phyloP scores from a whole-genome alignment of 2,888 invertebrate genomes.

The Caenorhabditis angaria region DNA sequence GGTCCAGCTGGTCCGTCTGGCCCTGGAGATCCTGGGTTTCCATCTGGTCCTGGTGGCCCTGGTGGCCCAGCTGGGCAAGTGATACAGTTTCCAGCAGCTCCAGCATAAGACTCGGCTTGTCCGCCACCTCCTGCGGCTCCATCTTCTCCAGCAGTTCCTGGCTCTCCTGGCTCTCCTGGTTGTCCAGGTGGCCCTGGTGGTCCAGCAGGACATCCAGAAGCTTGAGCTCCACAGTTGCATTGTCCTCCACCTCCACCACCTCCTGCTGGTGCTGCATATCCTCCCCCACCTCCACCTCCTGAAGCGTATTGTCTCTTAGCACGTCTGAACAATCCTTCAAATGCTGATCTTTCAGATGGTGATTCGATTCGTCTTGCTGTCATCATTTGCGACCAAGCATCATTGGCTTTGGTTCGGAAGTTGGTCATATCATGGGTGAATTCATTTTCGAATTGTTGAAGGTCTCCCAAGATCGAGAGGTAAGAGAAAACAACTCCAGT shows the following conservation, averaged over 20 bases:
- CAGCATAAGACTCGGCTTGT: conserved; percentile 20
- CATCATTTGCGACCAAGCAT: conserved; percentile 54
- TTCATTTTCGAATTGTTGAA: conserved; percentile 37
- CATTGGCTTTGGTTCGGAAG: conserved; percentile 31
- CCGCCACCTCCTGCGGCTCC: conserved; percentile 37
- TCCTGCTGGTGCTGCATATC: conserved; percentile 23
- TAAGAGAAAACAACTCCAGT: conserved; percentile 36
- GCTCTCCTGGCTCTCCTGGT: conserved; percentile 33
- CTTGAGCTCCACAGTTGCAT: conserved; percentile 45
- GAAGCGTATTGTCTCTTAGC: conserved; percentile 32
- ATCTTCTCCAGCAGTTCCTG: conserved; percentile 29
- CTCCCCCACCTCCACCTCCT: conserved; percentile 30
- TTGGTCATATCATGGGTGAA: conserved; percentile 30
- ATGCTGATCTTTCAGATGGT: conserved; percentile 31
- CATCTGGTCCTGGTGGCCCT: conserved; percentile 43
- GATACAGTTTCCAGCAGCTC: conserved; percentile 26
- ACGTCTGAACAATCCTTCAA: conserved; percentile 39
- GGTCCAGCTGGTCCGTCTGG: conserved; percentile 38
- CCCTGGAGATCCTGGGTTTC: conserved; percentile 36
- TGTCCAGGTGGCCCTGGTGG: conserved; percentile 59
- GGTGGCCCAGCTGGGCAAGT: conserved; percentile 47
- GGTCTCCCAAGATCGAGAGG: conserved; percentile 36
- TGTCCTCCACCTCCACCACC: conserved; percentile 36
- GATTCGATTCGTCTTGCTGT: conserved; percentile 30
- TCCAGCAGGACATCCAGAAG: conserved; percentile 57